phyloP scores from a whole-genome alignment of 64 coral and sea anemone species.

The Montipora sp. region DNA sequence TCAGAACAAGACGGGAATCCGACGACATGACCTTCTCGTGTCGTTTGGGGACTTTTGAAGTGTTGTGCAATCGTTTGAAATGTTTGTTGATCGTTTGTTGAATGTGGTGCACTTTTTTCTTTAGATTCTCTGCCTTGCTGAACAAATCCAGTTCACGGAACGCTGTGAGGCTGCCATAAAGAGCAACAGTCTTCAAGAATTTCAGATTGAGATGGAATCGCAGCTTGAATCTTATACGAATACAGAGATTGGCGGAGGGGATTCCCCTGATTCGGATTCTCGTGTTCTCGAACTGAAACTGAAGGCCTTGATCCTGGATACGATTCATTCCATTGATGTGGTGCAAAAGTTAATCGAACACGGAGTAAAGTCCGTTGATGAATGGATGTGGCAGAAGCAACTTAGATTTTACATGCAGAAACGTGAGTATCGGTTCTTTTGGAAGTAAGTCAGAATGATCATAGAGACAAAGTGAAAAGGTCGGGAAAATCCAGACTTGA shows the following conservation, averaged over 20 bases:
- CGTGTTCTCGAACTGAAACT: slow-evolving; percentile 89
- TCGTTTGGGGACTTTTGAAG: too few species aligned
- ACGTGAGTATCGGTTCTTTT: slow-evolving; percentile 26
- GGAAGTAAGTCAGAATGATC: too few species aligned
- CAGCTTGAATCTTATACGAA: slow-evolving; percentile 97
- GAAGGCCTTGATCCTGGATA: slow-evolving; percentile 93
- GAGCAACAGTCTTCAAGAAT: slow-evolving; percentile 88
- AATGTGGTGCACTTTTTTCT: not conserved
- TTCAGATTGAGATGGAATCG: slow-evolving; percentile 98
- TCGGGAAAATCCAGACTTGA: not conserved
- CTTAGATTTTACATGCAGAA: slow-evolving; percentile 94
- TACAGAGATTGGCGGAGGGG: slow-evolving; percentile 77
- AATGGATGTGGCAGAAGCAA: slow-evolving; percentile 99
- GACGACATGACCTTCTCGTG: too few species aligned
- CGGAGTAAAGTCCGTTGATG: slow-evolving; percentile 89
- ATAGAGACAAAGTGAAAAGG: too few species aligned
- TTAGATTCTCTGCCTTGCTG: slow-evolving; percentile 96
- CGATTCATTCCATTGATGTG: slow-evolving; percentile 97
- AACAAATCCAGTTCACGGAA: slow-evolving; percentile 97
- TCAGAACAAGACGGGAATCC: too few species aligned
- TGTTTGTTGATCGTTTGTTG: not conserved
- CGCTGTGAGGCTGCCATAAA: slow-evolving; percentile 96
- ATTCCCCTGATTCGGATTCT: slow-evolving; percentile 66
- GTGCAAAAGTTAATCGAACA: slow-evolving; percentile 85
- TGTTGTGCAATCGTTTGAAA: too few species aligned